Evolutionary conservation across 2,888 invertebrate genomes (phyloP), one percentile per base, ranked within the genome.

Genomic region (Chymomyza procnemis): DNA sequence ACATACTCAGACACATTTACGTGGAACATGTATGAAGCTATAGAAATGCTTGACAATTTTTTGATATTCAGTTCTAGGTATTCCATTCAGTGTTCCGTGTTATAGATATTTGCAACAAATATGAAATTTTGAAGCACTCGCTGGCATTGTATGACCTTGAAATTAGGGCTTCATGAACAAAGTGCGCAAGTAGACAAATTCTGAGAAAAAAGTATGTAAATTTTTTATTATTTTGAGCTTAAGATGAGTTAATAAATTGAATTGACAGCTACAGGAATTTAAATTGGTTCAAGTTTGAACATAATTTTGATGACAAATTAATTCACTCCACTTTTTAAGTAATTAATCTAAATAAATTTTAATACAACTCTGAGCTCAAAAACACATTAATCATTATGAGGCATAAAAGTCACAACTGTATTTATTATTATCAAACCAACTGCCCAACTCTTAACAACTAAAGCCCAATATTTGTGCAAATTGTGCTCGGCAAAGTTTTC

Each of bases 401-500:
- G 18, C 16, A 50, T 50, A 50, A 6, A 50, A 41, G 34, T 41
- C 16, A 50, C 19, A 18, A 50, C 19, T 50, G 50, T 50, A 18
- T 50, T 50, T 16, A 19, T 50, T 50, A n/a, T 59, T 54, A 41
- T 12, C 34, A 6, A 3, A 41, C 34, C 9, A 41, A 41, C 12
- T 41, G 12, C 12, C 34, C 12, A 3, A 41, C 12, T 41, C 34
- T 41, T 41, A 41, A 41, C 34, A 41, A 41, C 34, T 41, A 41
- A 41, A 41, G 12, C 34, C 34, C 9, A 41, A 41, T 41, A 41
- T 41, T 41, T 41, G 34, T 41, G 34, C 34, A 41, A 41, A 41
- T 41, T 41, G 34, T 41, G 34, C 34, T 41, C 9, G 16, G 30
- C 19, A 58, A 64, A 74, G 21, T 61, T 61, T 18, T 41, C 34